These are phyloP conservation scores for Ochropacha duplaris DNA, from an alignment of 2,888 invertebrate species.

Conservation along the genomic window DNA sequence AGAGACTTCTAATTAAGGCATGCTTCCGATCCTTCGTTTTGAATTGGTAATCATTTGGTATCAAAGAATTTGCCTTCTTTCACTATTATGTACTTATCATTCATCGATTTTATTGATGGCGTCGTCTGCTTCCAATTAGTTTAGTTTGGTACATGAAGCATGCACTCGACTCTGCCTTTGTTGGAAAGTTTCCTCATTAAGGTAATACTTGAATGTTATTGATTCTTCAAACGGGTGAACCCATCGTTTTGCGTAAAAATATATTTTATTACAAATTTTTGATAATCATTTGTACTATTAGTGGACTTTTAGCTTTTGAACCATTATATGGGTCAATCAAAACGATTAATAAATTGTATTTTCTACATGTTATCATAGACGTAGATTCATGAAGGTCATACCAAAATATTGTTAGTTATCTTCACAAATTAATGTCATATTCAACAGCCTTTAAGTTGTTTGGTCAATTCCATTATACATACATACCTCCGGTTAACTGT, in stretches of 20 bases:
- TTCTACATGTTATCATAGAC: too few species aligned
- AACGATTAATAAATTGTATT: too few species aligned
- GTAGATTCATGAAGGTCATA: too few species aligned
- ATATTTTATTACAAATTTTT: not conserved
- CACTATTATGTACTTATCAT: conserved; percentile 37
- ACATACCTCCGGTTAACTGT: too few species aligned
- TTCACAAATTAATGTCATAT: too few species aligned
- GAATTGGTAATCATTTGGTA: conserved; percentile 77
- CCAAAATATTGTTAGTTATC: too few species aligned
- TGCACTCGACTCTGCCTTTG: conserved; percentile 14
- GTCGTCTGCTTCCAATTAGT: conserved; percentile 58
- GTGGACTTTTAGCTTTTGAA: not conserved
- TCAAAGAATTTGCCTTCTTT: conserved; percentile 67
- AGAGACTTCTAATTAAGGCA: conserved; percentile 72
- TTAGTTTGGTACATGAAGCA: conserved; percentile 33
- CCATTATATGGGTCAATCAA: too few species aligned
- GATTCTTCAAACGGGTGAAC: not conserved
- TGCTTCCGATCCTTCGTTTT: conserved; percentile 59
- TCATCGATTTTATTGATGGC: conserved; percentile 23
- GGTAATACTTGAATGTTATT: conserved; percentile 8
- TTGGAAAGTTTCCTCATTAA: conserved; percentile 8
- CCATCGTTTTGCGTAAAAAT: not conserved
- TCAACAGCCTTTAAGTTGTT: too few species aligned
- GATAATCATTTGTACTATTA: not conserved
- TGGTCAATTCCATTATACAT: too few species aligned